Evolutionary conservation across 2,797 vertebrate genomes (phyloP), one percentile per base, ranked within the genome.

Genomic region (Cossypha niveicapilla): DNA sequence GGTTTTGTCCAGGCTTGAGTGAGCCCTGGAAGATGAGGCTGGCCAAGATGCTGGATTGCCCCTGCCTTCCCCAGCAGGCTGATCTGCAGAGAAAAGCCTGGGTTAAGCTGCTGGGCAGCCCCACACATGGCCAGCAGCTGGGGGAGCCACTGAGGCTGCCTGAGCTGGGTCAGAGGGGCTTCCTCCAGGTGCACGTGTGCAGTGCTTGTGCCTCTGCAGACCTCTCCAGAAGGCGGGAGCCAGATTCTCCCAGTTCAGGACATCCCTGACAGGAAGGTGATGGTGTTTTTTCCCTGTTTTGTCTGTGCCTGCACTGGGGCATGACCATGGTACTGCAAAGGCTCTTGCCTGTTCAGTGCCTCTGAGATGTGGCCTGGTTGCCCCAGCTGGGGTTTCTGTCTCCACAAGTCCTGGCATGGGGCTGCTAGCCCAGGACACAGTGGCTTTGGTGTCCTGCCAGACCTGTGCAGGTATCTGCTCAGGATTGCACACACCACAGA

Each of bases 1-100:
- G 88, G 78, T 93, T 95, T 93, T 95, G 79, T 91, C 89, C 56
- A 92, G 86, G 93, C 92, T 95, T 90, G 67, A 94, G 77, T n/a
- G 86, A 95, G 65, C 91, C 74, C 60, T 76, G 66, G 78, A 92
- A 73, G 58, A 82, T 8, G n/a, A 73, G 58, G 37, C 37, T 63
- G 58, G 84, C 73, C 34, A 57, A 67, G 71, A 60, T 80, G 62
- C 67, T 94, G 61, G 39, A 54, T 79, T 94, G 23, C 37, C 39
- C 16, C 21, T 61, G 63, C 62, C 75, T 86, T 92, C 42, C 66
- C 47, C 28, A 3, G 54, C 0, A 0, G 42, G 56, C 58, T 71
- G n/a, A 60, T 74, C 44, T 86, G 75, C 76, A 63, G 66, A 28
- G 45, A 32, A 66, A 22, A 62, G 45, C 9, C n/a, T 7, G 4